Percentiles rank a stretch among this genome's conserved stretches.
Conservation (phyloP, 1,140 invertebrate genomes). For the Geopemphigus sp. region DNA sequence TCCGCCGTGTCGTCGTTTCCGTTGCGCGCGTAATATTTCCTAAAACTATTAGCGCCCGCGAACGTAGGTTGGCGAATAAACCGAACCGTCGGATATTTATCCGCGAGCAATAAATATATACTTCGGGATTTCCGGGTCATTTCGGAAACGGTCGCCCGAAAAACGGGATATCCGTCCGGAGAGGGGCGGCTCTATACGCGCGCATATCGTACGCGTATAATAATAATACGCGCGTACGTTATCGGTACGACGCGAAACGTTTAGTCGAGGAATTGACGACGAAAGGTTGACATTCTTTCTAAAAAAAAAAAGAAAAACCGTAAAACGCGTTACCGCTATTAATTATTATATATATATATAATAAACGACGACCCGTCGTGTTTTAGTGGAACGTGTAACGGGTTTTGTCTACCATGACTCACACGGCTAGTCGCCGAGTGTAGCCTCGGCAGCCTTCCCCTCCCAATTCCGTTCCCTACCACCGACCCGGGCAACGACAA, state of each 20-base stretch:
- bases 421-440: too few species aligned
- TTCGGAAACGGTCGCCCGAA: not conserved
- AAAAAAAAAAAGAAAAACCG: too few species aligned
- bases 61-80: too few species aligned
- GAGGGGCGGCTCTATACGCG: not conserved
- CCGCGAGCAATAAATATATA: too few species aligned
- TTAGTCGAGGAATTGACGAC: not conserved
- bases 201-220: not conserved
- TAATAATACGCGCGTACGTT: not conserved
- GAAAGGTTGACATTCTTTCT: not conserved
- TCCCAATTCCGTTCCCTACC: too few species aligned
- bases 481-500: too few species aligned
- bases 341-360: not conserved
- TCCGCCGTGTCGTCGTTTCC: too few species aligned
- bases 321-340: not conserved
- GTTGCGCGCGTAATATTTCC: too few species aligned
- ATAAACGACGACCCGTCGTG: conserved; percentile 4
- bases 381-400: conserved; percentile 45
- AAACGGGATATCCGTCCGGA: not conserved
- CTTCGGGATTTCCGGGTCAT: not conserved
- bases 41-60: too few species aligned
- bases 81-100: too few species aligned
- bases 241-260: too few species aligned
- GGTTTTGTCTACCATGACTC: conserved; percentile 33
- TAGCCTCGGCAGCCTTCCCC: too few species aligned